Evolutionary conservation across 2,797 vertebrate genomes (phyloP), one percentile per base, ranked within the genome.

Genomic region (Coranthus polyacanthus): DNA sequence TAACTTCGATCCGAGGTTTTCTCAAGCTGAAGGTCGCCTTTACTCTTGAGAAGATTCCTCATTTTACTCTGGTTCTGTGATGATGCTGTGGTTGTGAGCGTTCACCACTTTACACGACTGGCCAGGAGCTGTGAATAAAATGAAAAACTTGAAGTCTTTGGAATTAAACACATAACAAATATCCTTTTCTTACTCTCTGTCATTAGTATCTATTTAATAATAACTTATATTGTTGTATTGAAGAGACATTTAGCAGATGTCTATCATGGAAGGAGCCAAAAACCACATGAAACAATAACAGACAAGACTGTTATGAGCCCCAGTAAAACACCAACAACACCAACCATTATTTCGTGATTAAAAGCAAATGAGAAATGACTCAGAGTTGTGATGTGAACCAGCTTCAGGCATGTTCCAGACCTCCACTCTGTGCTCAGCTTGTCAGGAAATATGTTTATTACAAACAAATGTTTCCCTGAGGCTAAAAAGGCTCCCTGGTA

Each of bases 361-460:
- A 29, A 26, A 38, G 29, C 34, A 53, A 53, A 39, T 11, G 0
- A 45, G 20, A 16, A 70, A 55, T 66, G 2, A 69, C 3, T 26
- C 58, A n/a, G n/a, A n/a, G n/a, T 1, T 5, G 44, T 42, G 46
- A 49, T 68, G 18, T 54, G 4, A 47, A 7, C 2, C 37, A 61
- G 51, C 78, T 58, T 6, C 65, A 68, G 83, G 55, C 64, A 3
- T 22, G 38, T 69, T 65, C 29, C 37, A 41, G 1, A 32, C 47
- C 54, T 69, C 18, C 49, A 29, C n/a, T 70, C 24, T 64, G 12
- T 18, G 12, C 44, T 61, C 55, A 58, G 38, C 59, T 26, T 47
- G 61, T 16, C 68, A 72, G 79, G 78, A 82, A 82, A 78, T 55
- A 59, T 59, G 53, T 66, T 74, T 42, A 62, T 75, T 70, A 72